phyloP scores from a whole-genome alignment of 1,140 invertebrate genomes.

The Ips typographus region DNA sequence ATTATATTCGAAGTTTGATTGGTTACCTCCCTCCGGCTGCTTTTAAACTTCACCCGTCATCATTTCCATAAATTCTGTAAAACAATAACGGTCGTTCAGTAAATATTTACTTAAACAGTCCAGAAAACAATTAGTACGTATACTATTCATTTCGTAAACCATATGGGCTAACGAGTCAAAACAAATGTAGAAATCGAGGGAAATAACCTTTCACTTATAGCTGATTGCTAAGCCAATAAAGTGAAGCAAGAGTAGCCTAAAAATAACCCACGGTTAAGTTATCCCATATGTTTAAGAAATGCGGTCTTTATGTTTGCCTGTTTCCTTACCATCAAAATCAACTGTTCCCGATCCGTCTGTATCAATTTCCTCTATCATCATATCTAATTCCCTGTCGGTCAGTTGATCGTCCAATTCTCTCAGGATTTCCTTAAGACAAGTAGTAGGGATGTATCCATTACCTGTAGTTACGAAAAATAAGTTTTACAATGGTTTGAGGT shows the following conservation, averaged over 20 bases:
- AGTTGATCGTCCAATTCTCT: constrained; percentile 90
- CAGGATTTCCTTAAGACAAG: constrained; percentile 87
- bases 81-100: constrained; percentile 34
- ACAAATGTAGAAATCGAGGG: too few species aligned
- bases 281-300: too few species aligned
- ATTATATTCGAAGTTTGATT: constrained; percentile 18
- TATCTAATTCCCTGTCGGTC: constrained; percentile 87
- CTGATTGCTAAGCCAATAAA: too few species aligned
- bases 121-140: too few species aligned
- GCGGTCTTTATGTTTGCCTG: too few species aligned
- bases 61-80: constrained; percentile 95
- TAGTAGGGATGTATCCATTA: constrained; percentile 94
- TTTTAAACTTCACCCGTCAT: constrained; percentile 79
- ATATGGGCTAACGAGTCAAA: too few species aligned
- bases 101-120: too few species aligned
- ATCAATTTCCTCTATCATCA: constrained; percentile 96
- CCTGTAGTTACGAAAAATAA: constrained; percentile 55
- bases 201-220: too few species aligned
- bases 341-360: constrained; percentile 89
- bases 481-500: neutral
- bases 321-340: constrained; percentile 69
- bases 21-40: constrained; percentile 9
- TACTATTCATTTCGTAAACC: too few species aligned
- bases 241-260: too few species aligned
- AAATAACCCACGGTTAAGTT: too few species aligned